phyloP scores from a whole-genome alignment of 2,113 vertebrate species.

The Ochotona princeps region DNA sequence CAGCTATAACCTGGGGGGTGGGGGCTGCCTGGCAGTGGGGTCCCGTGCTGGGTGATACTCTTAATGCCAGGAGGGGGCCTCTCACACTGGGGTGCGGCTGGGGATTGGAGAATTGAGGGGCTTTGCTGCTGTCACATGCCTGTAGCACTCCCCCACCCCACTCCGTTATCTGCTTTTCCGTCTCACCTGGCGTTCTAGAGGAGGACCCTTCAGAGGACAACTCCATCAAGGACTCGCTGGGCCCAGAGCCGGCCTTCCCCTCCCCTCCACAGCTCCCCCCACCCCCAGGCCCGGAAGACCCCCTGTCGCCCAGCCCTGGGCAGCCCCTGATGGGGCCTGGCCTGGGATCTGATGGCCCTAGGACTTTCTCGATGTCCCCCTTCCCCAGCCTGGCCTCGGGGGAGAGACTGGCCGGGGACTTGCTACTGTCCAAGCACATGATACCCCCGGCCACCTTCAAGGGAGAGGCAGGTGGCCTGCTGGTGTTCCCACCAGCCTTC shows the following conservation, averaged over 20 bases:
- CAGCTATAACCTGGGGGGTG: neutral
- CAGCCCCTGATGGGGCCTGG: slow-evolving; percentile 81
- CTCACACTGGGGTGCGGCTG: neutral
- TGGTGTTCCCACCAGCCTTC: slow-evolving; percentile 90
- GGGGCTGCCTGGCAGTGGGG: too few relatives aligned
- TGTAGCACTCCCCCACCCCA: too few relatives aligned
- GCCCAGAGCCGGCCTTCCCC: slow-evolving; percentile 88
- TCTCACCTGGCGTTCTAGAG: slow-evolving; percentile 85
- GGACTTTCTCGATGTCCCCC: slow-evolving; percentile 91
- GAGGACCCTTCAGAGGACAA: slow-evolving; percentile 92
- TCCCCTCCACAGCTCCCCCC: slow-evolving; percentile 89
- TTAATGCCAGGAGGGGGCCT: fast-evolving
- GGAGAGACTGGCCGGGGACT: slow-evolving; percentile 88
- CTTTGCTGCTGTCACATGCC: fast-evolving
- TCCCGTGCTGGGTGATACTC: fast-evolving
- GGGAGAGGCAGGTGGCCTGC: slow-evolving; percentile 86
- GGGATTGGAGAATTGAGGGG: neutral
- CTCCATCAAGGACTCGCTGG: slow-evolving; percentile 87
- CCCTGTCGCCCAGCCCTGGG: slow-evolving; percentile 85
- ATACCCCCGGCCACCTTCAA: slow-evolving; percentile 90
- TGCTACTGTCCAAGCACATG: slow-evolving; percentile 89
- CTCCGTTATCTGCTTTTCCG: fast-evolving
- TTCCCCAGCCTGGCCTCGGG: slow-evolving; percentile 81
- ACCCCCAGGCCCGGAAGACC: slow-evolving; percentile 81
- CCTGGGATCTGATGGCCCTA: slow-evolving; percentile 83